Evolutionary conservation across 2,888 invertebrate species (phyloP).

Genomic region (Chymomyza procnemis): DNA sequence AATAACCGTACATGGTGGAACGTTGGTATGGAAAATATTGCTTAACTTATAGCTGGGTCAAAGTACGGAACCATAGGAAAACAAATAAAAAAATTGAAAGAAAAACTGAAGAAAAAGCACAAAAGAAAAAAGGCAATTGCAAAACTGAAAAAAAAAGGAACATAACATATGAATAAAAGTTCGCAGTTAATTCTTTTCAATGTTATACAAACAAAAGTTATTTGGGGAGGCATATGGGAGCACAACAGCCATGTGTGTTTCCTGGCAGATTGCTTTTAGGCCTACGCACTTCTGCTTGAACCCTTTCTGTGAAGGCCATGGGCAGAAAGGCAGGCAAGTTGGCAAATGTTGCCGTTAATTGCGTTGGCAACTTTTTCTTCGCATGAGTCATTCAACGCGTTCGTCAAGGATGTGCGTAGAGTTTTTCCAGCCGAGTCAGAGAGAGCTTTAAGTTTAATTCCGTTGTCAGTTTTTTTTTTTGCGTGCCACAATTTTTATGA

Average conservation of each 20-base stretch:
- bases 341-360: background rate
- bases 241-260: background rate
- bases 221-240: background rate
- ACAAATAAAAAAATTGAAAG: background rate
- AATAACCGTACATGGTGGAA: background rate
- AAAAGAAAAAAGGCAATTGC: background rate
- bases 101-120: background rate
- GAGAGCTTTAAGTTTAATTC: background rate
- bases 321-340: background rate
- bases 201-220: conserved; percentile 24
- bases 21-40: no score
- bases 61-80: conserved; percentile 42
- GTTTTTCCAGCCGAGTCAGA: background rate
- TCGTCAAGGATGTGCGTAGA: background rate
- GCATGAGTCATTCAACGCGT: background rate
- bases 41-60: conserved; percentile 59
- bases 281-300: background rate
- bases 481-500: conserved; percentile 10
- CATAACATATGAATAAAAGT: conserved; percentile 1
- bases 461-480: background rate
- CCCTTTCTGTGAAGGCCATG: background rate
- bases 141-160: background rate
- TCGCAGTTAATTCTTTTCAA: conserved; percentile 4
- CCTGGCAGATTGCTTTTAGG: background rate
- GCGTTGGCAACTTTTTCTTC: background rate